A percentile compares a stretch with the other conserved stretches of the same genome.
phyloP scores from a whole-genome alignment of 2,113 vertebrate genomes.

The Caranx ignobilis region DNA sequence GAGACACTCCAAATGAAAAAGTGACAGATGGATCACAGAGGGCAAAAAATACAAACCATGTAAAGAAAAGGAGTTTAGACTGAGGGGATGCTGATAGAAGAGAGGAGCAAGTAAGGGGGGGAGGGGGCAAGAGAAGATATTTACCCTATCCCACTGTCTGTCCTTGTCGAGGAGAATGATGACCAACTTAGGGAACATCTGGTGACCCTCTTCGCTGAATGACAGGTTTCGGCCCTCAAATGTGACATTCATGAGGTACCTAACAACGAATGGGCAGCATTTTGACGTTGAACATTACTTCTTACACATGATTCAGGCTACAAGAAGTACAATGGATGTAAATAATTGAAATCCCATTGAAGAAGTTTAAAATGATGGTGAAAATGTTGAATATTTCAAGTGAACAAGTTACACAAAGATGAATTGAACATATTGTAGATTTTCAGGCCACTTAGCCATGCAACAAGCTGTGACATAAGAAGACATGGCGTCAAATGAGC shows the following conservation, averaged over 20 bases:
- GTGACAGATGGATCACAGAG: conserved; percentile 35
- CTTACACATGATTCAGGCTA: background rate
- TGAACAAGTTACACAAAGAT: background rate
- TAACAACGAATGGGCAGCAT: conserved; percentile 65
- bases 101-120: background rate
- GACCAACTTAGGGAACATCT: conserved; percentile 99
- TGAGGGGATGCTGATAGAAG: background rate
- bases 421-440: background rate
- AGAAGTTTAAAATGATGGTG: background rate
- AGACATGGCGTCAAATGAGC: background rate
- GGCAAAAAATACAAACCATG: background rate
- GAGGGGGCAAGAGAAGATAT: conserved; percentile 7
- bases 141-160: conserved; percentile 92
- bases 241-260: conserved; percentile 99
- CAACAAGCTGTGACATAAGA: conserved; percentile 11
- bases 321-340: background rate
- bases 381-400: background rate
- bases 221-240: conserved; percentile 99
- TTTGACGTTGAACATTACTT: background rate
- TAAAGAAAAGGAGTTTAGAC: background rate
- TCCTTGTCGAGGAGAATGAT: conserved; percentile 98
- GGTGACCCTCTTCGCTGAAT: conserved; percentile 97
- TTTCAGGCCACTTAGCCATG: background rate
- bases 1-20: conserved; percentile 17
- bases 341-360: background rate